phyloP scores from a whole-genome alignment of 1,140 invertebrate species.

The Aricia agestis region DNA sequence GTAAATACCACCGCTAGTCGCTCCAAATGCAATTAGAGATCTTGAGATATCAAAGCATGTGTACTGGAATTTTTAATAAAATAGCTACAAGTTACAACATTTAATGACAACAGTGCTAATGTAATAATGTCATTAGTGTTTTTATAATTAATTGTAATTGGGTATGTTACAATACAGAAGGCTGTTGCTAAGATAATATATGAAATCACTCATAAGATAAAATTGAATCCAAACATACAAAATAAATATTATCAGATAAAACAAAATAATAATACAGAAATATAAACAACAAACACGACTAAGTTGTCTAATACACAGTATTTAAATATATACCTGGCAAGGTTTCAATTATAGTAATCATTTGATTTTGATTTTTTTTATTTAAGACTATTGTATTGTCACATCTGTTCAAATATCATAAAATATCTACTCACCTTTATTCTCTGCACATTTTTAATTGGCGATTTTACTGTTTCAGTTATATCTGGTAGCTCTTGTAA shows the following conservation, averaged over 20 bases:
- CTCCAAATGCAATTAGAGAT: slow-evolving; percentile 84
- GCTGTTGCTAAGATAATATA: too few relatives aligned
- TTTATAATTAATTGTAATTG: not conserved
- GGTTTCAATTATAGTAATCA: slow-evolving; percentile 37
- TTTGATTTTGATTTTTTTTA: not conserved
- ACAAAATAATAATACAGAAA: not conserved
- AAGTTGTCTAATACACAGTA: not conserved
- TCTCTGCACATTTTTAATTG: slow-evolving; percentile 63
- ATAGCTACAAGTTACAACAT: not conserved
- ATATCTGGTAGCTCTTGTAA: slow-evolving; percentile 65
- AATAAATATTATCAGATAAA: too few relatives aligned
- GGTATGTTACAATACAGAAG: too few relatives aligned
- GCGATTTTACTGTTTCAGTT: slow-evolving; percentile 59
- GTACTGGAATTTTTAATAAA: slow-evolving; percentile 78
- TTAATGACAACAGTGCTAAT: not conserved
- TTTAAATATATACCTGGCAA: slow-evolving; percentile 36
- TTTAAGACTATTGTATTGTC: not conserved
- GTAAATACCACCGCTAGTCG: slow-evolving; percentile 87
- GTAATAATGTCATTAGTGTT: not conserved
- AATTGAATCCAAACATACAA: too few relatives aligned
- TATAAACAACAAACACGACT: not conserved
- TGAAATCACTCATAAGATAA: too few relatives aligned
- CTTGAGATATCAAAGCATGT: slow-evolving; percentile 85
- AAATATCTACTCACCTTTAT: slow-evolving; percentile 59
- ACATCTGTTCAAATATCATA: not conserved